Evolutionary conservation across 2,888 invertebrate species (phyloP), one percentile per base, ranked within the genome.

Genomic region (Hedychridium roseum): DNA sequence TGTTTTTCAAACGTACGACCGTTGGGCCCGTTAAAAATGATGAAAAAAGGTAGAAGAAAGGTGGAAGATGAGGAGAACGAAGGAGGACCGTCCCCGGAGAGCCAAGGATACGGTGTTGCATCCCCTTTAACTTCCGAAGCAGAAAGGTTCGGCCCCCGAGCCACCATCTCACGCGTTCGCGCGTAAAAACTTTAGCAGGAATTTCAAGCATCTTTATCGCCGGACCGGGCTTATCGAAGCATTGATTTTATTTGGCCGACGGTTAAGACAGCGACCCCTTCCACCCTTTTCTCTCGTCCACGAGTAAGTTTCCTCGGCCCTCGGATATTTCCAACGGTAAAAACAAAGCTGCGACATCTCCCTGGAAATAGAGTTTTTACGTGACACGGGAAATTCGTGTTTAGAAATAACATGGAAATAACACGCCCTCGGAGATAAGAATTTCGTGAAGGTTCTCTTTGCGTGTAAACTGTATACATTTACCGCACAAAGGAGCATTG

Each of bases 181-280:
- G 44, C 14, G 50, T 27, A 43, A 50, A 45, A 59, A 35, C 32
- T 47, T 51, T 17, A 17, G 15, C 42, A 40, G 20, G 49, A 56
- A 59, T 59, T 47, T 59, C 44, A 38, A 55, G 45, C 26, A 50
- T 50, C 36, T 21, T 17, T 37, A 9, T 7, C 14, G 15, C n/a
- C 15, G 17, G 3, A 7, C 16, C n/a, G 3, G 11, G n/a, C 20
- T 45, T 45, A 27, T 40, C 45, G 21, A 17, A 4, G 21, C 18
- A 28, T 34, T 35, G 40, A 49, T 55, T 50, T 42, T 16, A 23
- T 28, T 17, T 32, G 28, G 14, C 15, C 46, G 31, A 17, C 14
- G 9, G 9, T 11, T 3, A 3, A 12, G 12, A 7, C n/a, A n/a
- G n/a, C n/a, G n/a, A n/a, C n/a, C n/a, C n/a, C n/a, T n/a, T n/a